Evolutionary conservation across 2,888 invertebrate genomes (phyloP).

Genomic region (Hydropsyche betteni): DNA sequence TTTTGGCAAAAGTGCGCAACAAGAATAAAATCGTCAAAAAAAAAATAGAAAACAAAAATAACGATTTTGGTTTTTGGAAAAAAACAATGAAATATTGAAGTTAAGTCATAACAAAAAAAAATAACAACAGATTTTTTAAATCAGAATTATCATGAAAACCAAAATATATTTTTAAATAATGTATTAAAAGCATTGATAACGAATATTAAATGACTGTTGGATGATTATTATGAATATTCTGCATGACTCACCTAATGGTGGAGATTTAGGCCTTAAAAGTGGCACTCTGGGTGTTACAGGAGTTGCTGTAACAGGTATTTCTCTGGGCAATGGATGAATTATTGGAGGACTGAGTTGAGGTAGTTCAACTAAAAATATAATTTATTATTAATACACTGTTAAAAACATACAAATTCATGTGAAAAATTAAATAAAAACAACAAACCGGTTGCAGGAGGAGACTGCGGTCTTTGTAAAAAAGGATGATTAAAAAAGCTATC

Average conservation of each 20-base stretch:
- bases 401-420: neutral
- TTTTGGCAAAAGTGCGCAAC: constrained; percentile 16
- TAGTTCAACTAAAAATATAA: constrained; percentile 42
- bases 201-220: too few relatives aligned
- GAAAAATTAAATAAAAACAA: neutral
- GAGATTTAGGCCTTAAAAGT: constrained; percentile 53
- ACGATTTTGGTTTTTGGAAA: too few relatives aligned
- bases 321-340: constrained; percentile 39
- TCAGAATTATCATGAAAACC: too few relatives aligned
- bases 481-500: constrained; percentile 95
- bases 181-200: too few relatives aligned
- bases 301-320: constrained; percentile 42
- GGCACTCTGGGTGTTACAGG: constrained; percentile 50
- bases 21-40: neutral
- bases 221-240: neutral
- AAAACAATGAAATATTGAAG: too few relatives aligned
- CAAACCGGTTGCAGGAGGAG: constrained; percentile 53
- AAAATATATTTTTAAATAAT: too few relatives aligned
- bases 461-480: constrained; percentile 78
- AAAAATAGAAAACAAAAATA: too few relatives aligned
- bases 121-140: too few relatives aligned
- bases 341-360: constrained; percentile 48
- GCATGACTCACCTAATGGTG: constrained; percentile 59
- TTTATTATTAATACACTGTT: neutral
- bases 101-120: too few relatives aligned